Percentiles rank a stretch among this genome's conserved stretches.
These are phyloP conservation scores for Onychomys torridus DNA, from an alignment of 2,797 vertebrate species.

Conservation along the genomic window DNA sequence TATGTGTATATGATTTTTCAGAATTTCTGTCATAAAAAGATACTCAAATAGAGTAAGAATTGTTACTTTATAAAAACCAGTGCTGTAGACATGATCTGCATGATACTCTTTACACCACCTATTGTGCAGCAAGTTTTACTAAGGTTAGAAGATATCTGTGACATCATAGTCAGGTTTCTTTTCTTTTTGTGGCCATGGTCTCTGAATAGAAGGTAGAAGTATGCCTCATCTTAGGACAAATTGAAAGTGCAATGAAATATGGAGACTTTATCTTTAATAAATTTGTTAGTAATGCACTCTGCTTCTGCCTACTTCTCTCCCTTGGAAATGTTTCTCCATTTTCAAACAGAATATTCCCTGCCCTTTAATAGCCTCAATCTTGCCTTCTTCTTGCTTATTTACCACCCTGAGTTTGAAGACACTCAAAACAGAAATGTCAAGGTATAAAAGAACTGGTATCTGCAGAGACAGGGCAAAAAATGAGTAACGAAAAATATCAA, in stretches of 20 bases:
- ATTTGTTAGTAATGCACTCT: not conserved
- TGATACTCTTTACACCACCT: not conserved
- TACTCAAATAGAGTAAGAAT: not conserved
- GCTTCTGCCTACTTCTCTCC: not conserved
- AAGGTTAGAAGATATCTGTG: not conserved
- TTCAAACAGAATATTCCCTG: conserved; percentile 33
- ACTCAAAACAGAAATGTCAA: conserved; percentile 66
- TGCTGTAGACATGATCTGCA: not conserved
- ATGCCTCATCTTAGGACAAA: not conserved
- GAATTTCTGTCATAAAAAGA: not conserved
- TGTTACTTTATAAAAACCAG: not conserved
- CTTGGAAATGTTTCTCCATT: conserved; percentile 16
- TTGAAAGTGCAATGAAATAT: not conserved
- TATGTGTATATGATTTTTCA: not conserved
- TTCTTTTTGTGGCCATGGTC: not conserved
- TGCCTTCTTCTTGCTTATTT: not conserved
- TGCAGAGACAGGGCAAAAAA: not conserved
- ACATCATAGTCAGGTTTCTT: not conserved
- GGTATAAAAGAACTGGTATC: not conserved
- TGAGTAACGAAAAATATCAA: not conserved
- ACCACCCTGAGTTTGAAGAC: conserved; percentile 42
- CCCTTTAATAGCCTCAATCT: conserved; percentile 21
- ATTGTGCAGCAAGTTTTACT: not conserved
- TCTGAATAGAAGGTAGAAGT: fast-evolving
- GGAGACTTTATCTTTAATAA: not conserved